phyloP scores from a whole-genome alignment of 2,888 invertebrate genomes.

The Schizaphis graminum region DNA sequence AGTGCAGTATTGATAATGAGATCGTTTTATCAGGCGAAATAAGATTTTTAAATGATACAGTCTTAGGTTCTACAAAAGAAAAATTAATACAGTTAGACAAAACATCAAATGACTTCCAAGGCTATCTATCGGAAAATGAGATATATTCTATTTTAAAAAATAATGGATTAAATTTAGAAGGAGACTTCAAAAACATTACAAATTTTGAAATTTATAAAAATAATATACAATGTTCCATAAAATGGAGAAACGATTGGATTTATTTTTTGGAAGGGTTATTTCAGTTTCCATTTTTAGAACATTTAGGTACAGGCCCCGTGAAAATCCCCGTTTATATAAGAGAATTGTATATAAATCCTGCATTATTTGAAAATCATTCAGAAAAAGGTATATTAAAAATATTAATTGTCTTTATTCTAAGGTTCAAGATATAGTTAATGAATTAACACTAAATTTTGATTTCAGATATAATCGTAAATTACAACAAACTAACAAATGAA shows the following conservation, averaged over 20 bases:
- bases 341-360: background rate
- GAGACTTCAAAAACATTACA: background rate
- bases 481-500: background rate
- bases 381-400: slow-evolving; percentile 30
- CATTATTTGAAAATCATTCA: background rate
- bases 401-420: background rate
- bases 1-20: background rate
- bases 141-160: slow-evolving; percentile 26
- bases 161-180: background rate
- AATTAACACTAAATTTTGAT: background rate
- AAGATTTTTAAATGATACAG: background rate
- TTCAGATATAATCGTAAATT: slow-evolving; percentile 7
- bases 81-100: background rate
- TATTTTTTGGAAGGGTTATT: slow-evolving; percentile 48
- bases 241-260: slow-evolving; percentile 56
- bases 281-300: slow-evolving; percentile 33
- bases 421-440: background rate
- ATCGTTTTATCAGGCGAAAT: background rate
- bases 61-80: background rate
- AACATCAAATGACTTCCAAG: background rate
- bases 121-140: background rate
- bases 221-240: slow-evolving; percentile 6
- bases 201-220: background rate
- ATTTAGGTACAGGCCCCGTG: background rate
- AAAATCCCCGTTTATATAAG: slow-evolving; percentile 12